phyloP scores from a whole-genome alignment of 2,113 vertebrate genomes.

The Galbula dea region DNA sequence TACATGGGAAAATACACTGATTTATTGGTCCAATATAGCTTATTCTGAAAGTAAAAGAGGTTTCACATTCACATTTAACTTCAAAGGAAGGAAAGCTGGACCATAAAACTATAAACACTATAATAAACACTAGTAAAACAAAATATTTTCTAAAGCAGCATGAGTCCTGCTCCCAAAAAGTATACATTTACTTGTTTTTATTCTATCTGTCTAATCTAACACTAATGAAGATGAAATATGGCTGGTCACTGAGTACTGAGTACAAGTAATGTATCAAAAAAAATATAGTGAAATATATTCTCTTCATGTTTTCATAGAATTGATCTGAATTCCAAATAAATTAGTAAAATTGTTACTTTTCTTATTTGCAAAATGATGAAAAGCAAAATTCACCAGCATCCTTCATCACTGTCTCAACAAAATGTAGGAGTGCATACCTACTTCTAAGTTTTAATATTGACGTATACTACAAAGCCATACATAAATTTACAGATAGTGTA shows the following conservation, averaged over 20 bases:
- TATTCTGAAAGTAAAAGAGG: not conserved
- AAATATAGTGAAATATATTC: not conserved
- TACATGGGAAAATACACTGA: not conserved
- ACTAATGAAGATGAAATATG: not conserved
- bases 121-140: constrained; percentile 4
- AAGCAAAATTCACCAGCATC: not conserved
- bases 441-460: not conserved
- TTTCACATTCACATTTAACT: constrained; percentile 8
- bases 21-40: not conserved
- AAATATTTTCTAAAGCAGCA: constrained; percentile 6
- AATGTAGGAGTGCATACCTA: not conserved
- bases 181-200: not conserved
- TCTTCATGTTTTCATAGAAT: not conserved
- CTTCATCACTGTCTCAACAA: not conserved
- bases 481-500: not conserved
- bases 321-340: not conserved
- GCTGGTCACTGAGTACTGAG: not conserved
- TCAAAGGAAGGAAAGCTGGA: not conserved
- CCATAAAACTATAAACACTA: not conserved
- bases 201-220: not conserved
- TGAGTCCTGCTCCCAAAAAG: not conserved
- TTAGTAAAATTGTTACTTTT: not conserved
- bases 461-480: not conserved
- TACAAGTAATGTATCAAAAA: not conserved
- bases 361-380: not conserved